Percentiles rank a stretch among this genome's conserved stretches.
Evolutionary conservation across 2,797 vertebrate genomes (phyloP).

Genomic region (Poeciliopsis gracilis): DNA sequence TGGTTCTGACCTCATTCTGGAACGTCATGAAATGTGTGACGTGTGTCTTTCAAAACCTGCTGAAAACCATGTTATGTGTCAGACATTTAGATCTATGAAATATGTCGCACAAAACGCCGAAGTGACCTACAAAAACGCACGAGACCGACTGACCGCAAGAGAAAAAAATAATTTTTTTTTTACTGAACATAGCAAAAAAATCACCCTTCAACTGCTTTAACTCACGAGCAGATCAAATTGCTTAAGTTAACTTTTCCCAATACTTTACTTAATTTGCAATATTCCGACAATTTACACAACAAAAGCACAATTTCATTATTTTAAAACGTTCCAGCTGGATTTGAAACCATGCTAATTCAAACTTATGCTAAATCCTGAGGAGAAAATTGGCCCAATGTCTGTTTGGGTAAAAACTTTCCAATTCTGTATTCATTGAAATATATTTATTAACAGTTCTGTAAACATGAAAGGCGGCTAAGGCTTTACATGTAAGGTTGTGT

Average conservation of each 20-base stretch:
- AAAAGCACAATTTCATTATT: not conserved
- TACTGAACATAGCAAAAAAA: too few species aligned
- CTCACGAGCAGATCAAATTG: too few species aligned
- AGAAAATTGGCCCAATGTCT: not conserved
- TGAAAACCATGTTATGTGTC: not conserved
- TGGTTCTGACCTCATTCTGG: not conserved
- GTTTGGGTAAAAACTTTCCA: not conserved
- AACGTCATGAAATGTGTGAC: not conserved
- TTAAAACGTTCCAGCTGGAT: not conserved
- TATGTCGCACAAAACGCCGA: too few species aligned
- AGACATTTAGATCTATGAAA: not conserved
- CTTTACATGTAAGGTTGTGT: not conserved
- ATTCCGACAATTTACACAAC: not conserved
- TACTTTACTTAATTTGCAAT: not conserved
- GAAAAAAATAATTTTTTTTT: too few species aligned
- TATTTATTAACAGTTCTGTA: not conserved
- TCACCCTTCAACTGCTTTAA: too few species aligned
- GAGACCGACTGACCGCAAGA: too few species aligned
- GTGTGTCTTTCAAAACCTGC: not conserved
- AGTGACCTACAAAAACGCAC: too few species aligned
- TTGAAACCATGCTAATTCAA: not conserved
- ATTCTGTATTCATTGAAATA: not conserved
- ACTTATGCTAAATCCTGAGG: not conserved
- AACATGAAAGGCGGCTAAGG: not conserved
- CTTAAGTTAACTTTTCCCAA: too few species aligned